Conservation (phyloP, 2,113 vertebrate genomes). For the Arenaria interpres region DNA sequence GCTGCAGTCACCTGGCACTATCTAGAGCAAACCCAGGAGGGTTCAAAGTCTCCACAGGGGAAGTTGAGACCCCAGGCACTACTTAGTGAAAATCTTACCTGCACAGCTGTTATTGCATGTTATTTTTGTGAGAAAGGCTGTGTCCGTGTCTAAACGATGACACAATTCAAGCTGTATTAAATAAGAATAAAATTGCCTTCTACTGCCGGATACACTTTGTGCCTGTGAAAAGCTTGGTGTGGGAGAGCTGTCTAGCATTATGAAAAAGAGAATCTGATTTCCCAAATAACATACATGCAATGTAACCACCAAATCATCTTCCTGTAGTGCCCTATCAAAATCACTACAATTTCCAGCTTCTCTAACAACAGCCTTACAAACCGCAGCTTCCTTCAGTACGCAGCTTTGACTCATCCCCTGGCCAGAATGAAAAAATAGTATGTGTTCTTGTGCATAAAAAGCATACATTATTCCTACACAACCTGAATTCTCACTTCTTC, state of each 20-base stretch:
- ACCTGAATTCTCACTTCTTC: neutral
- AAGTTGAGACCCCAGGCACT: neutral
- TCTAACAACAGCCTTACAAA: neutral
- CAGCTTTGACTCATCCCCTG: neutral
- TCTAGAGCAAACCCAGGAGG: neutral
- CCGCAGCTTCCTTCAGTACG: neutral
- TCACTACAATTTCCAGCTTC: conserved; percentile 25
- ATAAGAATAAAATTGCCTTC: neutral
- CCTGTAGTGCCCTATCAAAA: neutral
- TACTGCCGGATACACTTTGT: neutral
- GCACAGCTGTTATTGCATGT: neutral
- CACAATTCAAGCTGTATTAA: neutral
- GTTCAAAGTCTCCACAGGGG: neutral
- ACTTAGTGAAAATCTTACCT: neutral
- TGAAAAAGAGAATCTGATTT: conserved; percentile 38
- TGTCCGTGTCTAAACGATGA: neutral
- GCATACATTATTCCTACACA: neutral
- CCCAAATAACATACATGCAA: neutral
- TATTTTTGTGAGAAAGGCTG: neutral
- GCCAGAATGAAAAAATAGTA: neutral
- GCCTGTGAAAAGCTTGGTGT: neutral
- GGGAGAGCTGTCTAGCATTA: conserved; percentile 34
- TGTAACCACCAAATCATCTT: neutral
- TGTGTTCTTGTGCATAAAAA: neutral
- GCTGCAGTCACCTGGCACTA: neutral